Base-by-base conservation (phyloP, 2,888 invertebrate genomes). In the Morpho helenor region DNA sequence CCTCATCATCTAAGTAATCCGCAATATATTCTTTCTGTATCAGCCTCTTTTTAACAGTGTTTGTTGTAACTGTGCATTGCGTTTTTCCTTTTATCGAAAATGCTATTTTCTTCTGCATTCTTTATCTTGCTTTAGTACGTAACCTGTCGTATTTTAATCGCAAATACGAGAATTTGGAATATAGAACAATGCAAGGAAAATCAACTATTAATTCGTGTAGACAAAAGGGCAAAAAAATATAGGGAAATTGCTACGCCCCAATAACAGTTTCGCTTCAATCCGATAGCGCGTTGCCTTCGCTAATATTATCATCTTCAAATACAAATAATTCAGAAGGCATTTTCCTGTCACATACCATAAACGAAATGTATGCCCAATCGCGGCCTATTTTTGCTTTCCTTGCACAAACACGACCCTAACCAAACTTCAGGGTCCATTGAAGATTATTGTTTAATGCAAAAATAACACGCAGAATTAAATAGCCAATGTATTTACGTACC, bases 221-320 rank as follows among this genome's bases (percentile, higher is more conserved):
- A 31, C 31, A 31, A 31, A 31, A 5, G 31, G 31, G 4, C 3
- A 31, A 31, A 52, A 52, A 45, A 52, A 52, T 31, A 45, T 52
- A 41, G 46, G 41, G 40, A 53, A 45, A 53, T 53, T 46, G 46
- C 45, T 6, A 7, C 31, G 44, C 31, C 43, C 22, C 42, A 16
- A 41, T 53, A 10, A 43, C 16, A 22, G 31, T 54, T 47, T 48
- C 23, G 10, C 54, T 7, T 31, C 46, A 1, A 9, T 46, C 40
- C 46, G 46, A 22, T 9, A 39, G 9, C 16, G 16, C 39, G 50
- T 43, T 41, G 42, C 51, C 43, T 16, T 31, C 48, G 22, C 39
- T 39, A 10, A 22, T 46, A 53, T 53, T 40, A 48, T 42, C 42
- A 54, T 54, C 48, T 48, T 48, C 43, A 22, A 43, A 9, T 54